phyloP scores from a whole-genome alignment of 2,797 vertebrate genomes.

The Pampus argenteus region DNA sequence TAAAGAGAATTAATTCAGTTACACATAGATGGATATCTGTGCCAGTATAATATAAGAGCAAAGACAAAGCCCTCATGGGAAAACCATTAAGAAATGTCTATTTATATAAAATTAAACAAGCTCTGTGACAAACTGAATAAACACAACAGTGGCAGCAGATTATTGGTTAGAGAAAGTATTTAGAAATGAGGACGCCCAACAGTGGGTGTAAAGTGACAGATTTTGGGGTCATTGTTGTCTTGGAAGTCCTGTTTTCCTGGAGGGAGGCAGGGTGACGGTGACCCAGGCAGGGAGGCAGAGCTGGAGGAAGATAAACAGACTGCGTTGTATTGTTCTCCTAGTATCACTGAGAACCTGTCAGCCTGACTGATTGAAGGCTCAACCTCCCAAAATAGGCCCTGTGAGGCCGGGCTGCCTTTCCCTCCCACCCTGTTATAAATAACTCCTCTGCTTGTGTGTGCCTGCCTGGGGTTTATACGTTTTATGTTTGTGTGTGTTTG shows the following conservation, averaged over 20 bases:
- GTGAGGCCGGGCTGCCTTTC: constrained; percentile 65
- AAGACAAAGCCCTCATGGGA: constrained; percentile 6
- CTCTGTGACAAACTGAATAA: neutral
- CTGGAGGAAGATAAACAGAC: constrained; percentile 76
- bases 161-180: constrained; percentile 14
- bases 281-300: constrained; percentile 54
- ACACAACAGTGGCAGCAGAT: neutral
- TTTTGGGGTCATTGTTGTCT: constrained; percentile 34
- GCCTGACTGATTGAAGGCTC: constrained; percentile 76
- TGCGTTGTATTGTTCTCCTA: constrained; percentile 80
- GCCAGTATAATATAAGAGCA: constrained; percentile 21
- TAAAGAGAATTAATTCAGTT: constrained; percentile 6
- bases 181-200: neutral
- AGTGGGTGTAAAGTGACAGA: constrained; percentile 18
- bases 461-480: no score
- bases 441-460: constrained; percentile 44
- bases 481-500: constrained; percentile 25
- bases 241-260: constrained; percentile 60
- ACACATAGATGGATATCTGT: neutral
- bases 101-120: constrained; percentile 2
- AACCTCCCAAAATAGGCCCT: constrained; percentile 79
- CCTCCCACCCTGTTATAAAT: constrained; percentile 79
- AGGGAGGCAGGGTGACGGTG: constrained; percentile 60
- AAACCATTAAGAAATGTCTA: constrained; percentile 19
- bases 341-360: constrained; percentile 78